Evolutionary conservation across 2,888 invertebrate species (phyloP).

Genomic region (Rotaria sp.): DNA sequence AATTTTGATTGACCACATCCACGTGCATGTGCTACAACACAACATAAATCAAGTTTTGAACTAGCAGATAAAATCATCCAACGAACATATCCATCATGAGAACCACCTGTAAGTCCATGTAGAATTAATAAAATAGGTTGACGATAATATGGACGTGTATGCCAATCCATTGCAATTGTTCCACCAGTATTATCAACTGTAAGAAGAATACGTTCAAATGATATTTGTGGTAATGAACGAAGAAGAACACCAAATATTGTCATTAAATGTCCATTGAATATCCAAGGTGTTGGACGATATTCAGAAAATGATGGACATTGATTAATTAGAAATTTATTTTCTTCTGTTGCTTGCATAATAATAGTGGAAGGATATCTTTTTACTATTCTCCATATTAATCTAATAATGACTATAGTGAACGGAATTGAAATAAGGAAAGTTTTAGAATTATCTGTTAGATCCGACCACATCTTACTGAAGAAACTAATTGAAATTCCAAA

Average conservation of each 20-base stretch:
- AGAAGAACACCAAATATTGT: conserved; percentile 32
- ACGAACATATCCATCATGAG: conserved; percentile 34
- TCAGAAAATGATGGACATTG: conserved; percentile 1
- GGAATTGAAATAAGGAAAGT: background rate
- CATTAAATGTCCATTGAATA: conserved; percentile 31
- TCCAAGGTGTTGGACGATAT: conserved; percentile 39
- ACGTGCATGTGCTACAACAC: conserved; percentile 37
- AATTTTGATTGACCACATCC: conserved; percentile 34
- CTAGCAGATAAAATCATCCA: conserved; percentile 33
- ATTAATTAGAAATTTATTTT: background rate
- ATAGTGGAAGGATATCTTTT: background rate
- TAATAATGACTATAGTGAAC: background rate
- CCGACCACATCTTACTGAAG: background rate
- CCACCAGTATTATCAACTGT: conserved; percentile 34
- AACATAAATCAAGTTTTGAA: conserved; percentile 15
- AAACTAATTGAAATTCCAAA: background rate
- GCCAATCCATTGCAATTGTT: conserved; percentile 37
- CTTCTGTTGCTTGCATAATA: background rate
- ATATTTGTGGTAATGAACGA: conserved; percentile 1
- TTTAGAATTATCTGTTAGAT: background rate
- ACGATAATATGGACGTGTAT: background rate
- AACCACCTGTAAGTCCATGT: conserved; percentile 39
- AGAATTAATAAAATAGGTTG: conserved; percentile 32
- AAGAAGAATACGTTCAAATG: conserved; percentile 28
- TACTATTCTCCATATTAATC: background rate